Conservation (phyloP, 2,888 invertebrate species). For the Dinocampus coccinellae region DNA sequence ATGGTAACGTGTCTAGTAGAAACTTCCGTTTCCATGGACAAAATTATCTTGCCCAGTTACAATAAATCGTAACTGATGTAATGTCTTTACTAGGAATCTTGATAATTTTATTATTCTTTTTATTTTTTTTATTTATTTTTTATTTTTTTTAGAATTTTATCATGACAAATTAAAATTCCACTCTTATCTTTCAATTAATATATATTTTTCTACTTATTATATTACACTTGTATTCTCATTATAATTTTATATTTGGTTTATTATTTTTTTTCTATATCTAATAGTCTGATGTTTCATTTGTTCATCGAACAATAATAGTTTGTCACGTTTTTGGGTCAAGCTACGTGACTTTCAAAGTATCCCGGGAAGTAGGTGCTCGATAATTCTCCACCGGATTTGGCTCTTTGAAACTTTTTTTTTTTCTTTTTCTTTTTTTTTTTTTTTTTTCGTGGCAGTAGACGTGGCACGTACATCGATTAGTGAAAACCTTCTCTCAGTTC, state of each 20-base stretch:
- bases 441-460: conserved; percentile 40
- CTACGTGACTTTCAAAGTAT: conserved; percentile 34
- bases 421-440: too few relatives aligned
- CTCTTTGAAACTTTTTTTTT: conserved; percentile 41
- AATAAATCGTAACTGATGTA: background rate
- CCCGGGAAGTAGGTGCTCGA: conserved; percentile 38
- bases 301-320: conserved; percentile 32
- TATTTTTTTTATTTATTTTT: background rate
- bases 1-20: conserved; percentile 2
- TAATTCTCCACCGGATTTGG: conserved; percentile 43
- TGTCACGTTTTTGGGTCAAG: conserved; percentile 37
- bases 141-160: too few relatives aligned
- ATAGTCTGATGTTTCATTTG: conserved; percentile 4
- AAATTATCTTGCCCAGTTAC: background rate
- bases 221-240: background rate
- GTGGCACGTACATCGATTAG: conserved; percentile 51
- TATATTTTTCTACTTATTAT: background rate
- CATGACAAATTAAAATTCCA: too few relatives aligned
- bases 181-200: background rate
- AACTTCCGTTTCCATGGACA: conserved; percentile 5
- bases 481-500: conserved; percentile 37
- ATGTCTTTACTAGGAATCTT: background rate
- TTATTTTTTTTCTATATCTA: conserved; percentile 1
- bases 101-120: background rate
- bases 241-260: background rate